These are phyloP conservation scores for Drosophila obscura DNA, from an alignment of 1,140 invertebrate species.

Conservation along the genomic window DNA sequence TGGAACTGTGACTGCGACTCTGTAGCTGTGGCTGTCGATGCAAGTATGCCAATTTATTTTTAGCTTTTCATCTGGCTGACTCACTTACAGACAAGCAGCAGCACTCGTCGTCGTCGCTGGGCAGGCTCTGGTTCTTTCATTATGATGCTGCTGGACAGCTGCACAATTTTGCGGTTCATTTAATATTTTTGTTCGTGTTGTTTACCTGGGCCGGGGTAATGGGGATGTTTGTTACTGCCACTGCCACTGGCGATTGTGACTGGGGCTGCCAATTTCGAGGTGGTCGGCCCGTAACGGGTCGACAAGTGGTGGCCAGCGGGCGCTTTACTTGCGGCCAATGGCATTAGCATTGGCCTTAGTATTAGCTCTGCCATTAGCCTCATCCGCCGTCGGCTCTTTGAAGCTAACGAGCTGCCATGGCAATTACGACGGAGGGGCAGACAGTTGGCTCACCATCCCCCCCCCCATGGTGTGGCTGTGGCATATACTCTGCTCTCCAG, in stretches of 20 bases:
- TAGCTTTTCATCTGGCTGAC: slow-evolving; percentile 52
- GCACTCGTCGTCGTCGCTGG: background rate
- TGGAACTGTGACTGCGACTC: slow-evolving; percentile 2
- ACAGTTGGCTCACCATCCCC: background rate
- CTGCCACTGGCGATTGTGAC: background rate
- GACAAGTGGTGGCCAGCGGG: slow-evolving; percentile 32
- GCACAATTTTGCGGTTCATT: slow-evolving; percentile 81
- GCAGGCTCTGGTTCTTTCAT: slow-evolving; percentile 7
- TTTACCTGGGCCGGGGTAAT: slow-evolving; percentile 52
- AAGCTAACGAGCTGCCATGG: slow-evolving; percentile 77
- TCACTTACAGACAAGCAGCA: slow-evolving; percentile 37
- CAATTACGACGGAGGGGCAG: slow-evolving; percentile 59
- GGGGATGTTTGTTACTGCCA: too few relatives aligned
- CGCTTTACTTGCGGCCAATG: slow-evolving; percentile 56
- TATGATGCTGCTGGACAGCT: slow-evolving; percentile 54
- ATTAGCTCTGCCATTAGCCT: slow-evolving; percentile 47
- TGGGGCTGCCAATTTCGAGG: slow-evolving; percentile 7
- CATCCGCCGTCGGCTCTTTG: slow-evolving; percentile 45
- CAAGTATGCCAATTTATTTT: slow-evolving; percentile 72
- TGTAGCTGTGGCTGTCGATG: slow-evolving; percentile 1
- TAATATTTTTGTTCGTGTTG: slow-evolving; percentile 76
- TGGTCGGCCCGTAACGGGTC: slow-evolving; percentile 7
- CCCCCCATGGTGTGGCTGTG: slow-evolving; percentile 2
- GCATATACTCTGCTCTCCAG: background rate
- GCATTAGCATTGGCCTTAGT: slow-evolving; percentile 55